phyloP scores from a whole-genome alignment of 2,113 vertebrate species.

The Trematomus loennbergii region DNA sequence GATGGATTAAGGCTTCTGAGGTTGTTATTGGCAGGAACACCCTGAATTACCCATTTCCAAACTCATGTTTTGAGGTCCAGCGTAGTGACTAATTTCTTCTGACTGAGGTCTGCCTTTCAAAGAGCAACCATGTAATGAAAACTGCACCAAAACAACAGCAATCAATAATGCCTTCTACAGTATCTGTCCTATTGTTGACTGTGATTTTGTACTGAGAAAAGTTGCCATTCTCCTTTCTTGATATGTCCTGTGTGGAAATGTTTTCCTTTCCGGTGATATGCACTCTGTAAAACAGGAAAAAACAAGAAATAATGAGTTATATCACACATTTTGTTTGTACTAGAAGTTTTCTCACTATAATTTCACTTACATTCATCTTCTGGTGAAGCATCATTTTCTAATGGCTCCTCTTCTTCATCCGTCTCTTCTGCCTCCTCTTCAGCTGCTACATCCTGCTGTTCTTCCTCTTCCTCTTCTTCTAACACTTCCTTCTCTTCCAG shows the following conservation, averaged over 20 bases:
- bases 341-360: neutral
- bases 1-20: constrained; percentile 76
- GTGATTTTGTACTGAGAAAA: constrained; percentile 18
- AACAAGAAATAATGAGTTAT: neutral
- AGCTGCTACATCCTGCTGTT: constrained; percentile 15
- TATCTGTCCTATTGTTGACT: constrained; percentile 41
- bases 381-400: constrained; percentile 42
- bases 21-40: constrained; percentile 51
- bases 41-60: constrained; percentile 45
- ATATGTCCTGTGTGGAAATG: constrained; percentile 35
- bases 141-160: constrained; percentile 41
- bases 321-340: neutral
- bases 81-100: constrained; percentile 15
- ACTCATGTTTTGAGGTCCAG: constrained; percentile 44
- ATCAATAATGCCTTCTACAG: constrained; percentile 34
- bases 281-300: constrained; percentile 57
- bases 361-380: constrained; percentile 69
- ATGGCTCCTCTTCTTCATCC: constrained; percentile 36
- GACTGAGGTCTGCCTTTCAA: constrained; percentile 51
- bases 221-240: constrained; percentile 50
- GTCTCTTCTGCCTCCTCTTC: constrained; percentile 47
- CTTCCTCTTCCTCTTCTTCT: neutral
- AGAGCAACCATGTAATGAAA: constrained; percentile 47
- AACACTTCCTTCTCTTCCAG: neutral
- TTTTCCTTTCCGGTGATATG: constrained; percentile 8